A percentile compares a stretch with the other conserved stretches of the same genome.
phyloP scores from a whole-genome alignment of 2,113 vertebrate genomes.

The Tringa solitaria region DNA sequence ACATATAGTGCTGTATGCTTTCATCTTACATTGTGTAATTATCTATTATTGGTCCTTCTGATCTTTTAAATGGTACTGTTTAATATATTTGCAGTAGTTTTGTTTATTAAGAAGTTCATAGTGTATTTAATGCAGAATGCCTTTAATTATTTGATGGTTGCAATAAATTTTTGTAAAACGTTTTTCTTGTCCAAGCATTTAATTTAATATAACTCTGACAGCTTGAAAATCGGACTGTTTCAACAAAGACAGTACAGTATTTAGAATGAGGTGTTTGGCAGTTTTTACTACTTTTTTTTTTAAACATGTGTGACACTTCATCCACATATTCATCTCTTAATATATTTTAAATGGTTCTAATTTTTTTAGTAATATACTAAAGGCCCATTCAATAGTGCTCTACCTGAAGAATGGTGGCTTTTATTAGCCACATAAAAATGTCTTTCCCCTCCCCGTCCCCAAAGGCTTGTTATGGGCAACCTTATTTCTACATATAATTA shows the following conservation, averaged over 20 bases:
- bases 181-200: slow-evolving; percentile 80
- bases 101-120: slow-evolving; percentile 74
- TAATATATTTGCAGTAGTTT: slow-evolving; percentile 71
- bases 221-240: slow-evolving; percentile 26
- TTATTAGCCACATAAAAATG: neutral
- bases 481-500: neutral
- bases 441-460: neutral
- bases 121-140: slow-evolving; percentile 74
- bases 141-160: slow-evolving; percentile 75
- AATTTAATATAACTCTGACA: slow-evolving; percentile 71
- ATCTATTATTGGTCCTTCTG: slow-evolving; percentile 67
- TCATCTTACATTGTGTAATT: slow-evolving; percentile 72
- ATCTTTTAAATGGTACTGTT: slow-evolving; percentile 69
- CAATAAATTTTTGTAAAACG: slow-evolving; percentile 81
- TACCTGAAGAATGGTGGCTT: neutral
- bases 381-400: neutral
- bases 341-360: neutral
- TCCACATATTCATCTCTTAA: neutral
- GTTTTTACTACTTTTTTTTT: neutral
- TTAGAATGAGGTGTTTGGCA: slow-evolving; percentile 33
- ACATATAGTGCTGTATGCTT: slow-evolving; percentile 72
- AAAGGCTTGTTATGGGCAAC: neutral
- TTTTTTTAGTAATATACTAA: neutral
- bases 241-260: neutral
- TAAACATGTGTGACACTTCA: neutral